Conservation (phyloP, 2,888 invertebrate species). For the Lathronympha strigana region DNA sequence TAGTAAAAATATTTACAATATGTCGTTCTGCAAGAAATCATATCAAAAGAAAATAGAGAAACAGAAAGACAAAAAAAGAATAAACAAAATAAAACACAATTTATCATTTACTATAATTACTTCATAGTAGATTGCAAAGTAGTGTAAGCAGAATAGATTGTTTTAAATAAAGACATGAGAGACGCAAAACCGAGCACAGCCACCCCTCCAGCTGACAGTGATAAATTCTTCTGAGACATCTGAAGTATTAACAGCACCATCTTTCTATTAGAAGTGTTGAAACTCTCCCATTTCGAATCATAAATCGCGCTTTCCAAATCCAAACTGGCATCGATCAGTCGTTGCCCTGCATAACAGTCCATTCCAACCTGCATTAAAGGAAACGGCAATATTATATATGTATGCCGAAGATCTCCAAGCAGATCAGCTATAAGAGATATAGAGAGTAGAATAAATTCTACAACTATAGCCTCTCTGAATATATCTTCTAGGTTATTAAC, state of each 20-base stretch:
- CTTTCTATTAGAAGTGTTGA: neutral
- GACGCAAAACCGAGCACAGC: neutral
- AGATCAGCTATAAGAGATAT: slow-evolving; percentile 3
- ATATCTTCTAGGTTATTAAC: neutral
- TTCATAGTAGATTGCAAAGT: slow-evolving; percentile 10
- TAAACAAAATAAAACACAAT: too few relatives aligned
- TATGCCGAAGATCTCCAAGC: neutral
- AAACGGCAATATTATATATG: neutral
- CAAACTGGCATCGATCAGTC: neutral
- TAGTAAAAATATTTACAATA: too few relatives aligned
- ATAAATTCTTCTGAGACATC: slow-evolving; percentile 6
- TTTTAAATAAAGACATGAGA: neutral
- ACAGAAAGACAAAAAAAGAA: too few relatives aligned
- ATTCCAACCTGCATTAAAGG: slow-evolving; percentile 11
- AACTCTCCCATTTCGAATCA: slow-evolving; percentile 1
- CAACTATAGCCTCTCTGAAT: slow-evolving; percentile 10
- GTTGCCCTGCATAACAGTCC: slow-evolving; percentile 1
- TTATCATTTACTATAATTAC: too few relatives aligned
- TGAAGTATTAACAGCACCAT: neutral
- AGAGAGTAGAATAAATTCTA: neutral
- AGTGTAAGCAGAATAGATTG: slow-evolving; percentile 2
- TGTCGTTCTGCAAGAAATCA: too few relatives aligned
- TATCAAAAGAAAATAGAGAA: too few relatives aligned
- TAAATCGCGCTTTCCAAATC: neutral
- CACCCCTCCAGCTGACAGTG: slow-evolving; percentile 5